Evolutionary conservation across 2,113 vertebrate genomes (phyloP), one percentile per base, ranked within the genome.

Genomic region (Phalacrocorax aristotelis): DNA sequence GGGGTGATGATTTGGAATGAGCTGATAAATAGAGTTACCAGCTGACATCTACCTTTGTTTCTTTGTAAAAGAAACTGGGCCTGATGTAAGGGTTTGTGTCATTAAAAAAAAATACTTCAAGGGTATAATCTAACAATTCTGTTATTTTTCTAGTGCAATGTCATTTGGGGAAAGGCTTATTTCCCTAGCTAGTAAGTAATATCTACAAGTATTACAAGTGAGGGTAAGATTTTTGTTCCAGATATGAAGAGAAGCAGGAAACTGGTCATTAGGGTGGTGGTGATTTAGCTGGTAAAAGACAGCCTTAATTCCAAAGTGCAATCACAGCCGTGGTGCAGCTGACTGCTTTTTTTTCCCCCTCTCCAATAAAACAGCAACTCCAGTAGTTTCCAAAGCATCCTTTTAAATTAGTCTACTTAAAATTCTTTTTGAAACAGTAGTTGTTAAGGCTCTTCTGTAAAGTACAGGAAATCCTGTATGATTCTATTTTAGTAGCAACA

Each of bases 401-500:
- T 29, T 89, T 83, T 75, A 61, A 91, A 90, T 64, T 9, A 64
- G 30, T 49, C 89, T 70, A 30, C 82, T 80, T 83, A 42, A 1
- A 80, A 11, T 55, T 76, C 79, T 10, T 65, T 81, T 61, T 89
- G 81, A 32, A 87, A 40, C 26, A 30, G 27, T 10, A 84, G 46
- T 54, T 76, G 65, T 78, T 86, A 82, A 87, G 68, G 19, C 25
- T 87, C 48, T 94, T 36, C 57, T 83, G 30, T 83, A 7, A 82
- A 93, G 93, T 65, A 77, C 58, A 40, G 96, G 92, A 96, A 95
- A 95, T 95, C 89, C 96, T 92, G 69, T 89, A 70, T 58, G 61
- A 52, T n/a, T 70, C 46, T 58, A 0, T 32, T 27, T 32, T 61
- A 93, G 70, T 34, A 83, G 55, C 34, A 87, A 20, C 40, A 57